Percentiles rank a stretch among this genome's conserved stretches.
These are phyloP conservation scores for Chrysochloris asiatica DNA, from an alignment of 2,113 vertebrate species.

Conservation along the genomic window DNA sequence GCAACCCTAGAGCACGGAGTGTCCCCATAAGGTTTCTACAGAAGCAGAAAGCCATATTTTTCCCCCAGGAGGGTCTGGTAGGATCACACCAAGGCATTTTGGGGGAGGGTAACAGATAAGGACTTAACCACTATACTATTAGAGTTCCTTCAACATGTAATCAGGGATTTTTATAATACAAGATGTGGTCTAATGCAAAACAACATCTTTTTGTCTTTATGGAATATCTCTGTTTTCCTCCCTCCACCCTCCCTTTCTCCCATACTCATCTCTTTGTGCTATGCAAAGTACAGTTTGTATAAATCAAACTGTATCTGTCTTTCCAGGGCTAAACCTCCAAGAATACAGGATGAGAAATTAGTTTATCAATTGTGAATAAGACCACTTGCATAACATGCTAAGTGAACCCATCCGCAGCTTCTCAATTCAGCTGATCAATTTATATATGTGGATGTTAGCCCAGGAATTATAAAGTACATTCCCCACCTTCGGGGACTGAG, in stretches of 20 bases:
- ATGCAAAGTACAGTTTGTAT: fast-evolving
- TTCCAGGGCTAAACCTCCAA: conserved; percentile 41
- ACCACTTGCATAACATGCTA: not conserved
- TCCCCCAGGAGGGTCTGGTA: not conserved
- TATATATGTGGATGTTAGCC: conserved; percentile 30
- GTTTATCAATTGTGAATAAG: conserved; percentile 58
- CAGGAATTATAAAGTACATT: conserved; percentile 56
- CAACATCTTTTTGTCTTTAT: not conserved
- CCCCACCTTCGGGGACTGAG: conserved; percentile 13
- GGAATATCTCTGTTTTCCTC: not conserved
- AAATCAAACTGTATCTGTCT: not conserved
- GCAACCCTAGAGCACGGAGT: not conserved
- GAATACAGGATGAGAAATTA: not conserved
- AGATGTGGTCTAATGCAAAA: not conserved
- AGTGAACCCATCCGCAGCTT: conserved; percentile 41
- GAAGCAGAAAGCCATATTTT: not conserved
- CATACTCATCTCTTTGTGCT: not conserved
- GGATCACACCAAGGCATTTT: not conserved
- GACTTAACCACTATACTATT: not conserved
- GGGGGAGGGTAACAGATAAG: not conserved
- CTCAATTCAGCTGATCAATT: conserved; percentile 37
- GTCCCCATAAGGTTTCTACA: no score
- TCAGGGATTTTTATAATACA: not conserved
- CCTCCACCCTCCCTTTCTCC: not conserved
- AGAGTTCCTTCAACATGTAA: not conserved